phyloP scores from a whole-genome alignment of 2,113 vertebrate species.

The Nerophis ophidion region DNA sequence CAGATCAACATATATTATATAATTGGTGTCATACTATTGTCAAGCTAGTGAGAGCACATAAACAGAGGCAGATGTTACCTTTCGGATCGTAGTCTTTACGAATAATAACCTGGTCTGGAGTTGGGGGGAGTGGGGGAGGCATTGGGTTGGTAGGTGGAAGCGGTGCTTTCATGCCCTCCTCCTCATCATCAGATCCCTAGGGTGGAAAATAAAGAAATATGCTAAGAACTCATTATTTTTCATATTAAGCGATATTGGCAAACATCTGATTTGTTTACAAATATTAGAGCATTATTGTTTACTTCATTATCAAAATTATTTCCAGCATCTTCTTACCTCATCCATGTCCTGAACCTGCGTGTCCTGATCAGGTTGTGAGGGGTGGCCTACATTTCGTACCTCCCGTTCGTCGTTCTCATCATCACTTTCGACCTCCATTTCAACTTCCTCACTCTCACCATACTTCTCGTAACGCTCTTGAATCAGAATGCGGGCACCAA shows the following conservation, averaged over 20 bases:
- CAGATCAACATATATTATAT: constrained; percentile 8
- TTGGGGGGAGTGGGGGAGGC: constrained; percentile 94
- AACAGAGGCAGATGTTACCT: constrained; percentile 68
- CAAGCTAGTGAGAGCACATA: background rate
- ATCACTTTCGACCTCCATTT: constrained; percentile 98
- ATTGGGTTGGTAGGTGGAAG: constrained; percentile 91
- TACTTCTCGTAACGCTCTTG: constrained; percentile 98
- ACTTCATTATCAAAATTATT: too few relatives aligned
- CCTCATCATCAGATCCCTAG: constrained; percentile 96
- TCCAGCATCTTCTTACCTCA: constrained; percentile 76
- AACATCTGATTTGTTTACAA: too few relatives aligned
- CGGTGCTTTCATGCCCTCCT: constrained; percentile 87
- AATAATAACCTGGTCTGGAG: constrained; percentile 97
- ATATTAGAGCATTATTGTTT: too few relatives aligned
- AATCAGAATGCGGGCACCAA: constrained; percentile 95
- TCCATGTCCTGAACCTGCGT: constrained; percentile 99
- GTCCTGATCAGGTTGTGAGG: constrained; percentile 88
- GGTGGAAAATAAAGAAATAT: constrained; percentile 7
- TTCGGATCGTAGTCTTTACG: constrained; percentile 97
- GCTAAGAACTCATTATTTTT: background rate
- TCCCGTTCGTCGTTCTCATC: constrained; percentile 87
- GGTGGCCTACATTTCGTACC: constrained; percentile 71
- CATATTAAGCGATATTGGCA: background rate
- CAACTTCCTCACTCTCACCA: constrained; percentile 96
- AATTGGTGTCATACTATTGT: background rate